Base-by-base conservation (phyloP, 2,113 vertebrate genomes). In the Sceloporus tristichus region DNA sequence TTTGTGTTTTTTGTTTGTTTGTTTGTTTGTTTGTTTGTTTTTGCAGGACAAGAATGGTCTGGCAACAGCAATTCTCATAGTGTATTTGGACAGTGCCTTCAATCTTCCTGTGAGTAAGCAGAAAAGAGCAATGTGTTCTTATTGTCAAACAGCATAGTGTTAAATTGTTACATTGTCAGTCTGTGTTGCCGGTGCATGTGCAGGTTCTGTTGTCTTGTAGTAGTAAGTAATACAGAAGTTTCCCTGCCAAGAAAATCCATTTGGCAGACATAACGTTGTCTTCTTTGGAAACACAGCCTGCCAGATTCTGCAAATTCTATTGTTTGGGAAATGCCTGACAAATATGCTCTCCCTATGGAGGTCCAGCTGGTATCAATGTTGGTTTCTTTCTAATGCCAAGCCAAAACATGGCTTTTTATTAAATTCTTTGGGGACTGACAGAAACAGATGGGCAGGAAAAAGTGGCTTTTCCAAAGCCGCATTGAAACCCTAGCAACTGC, bases 71-170 rank as follows among this genome's bases (percentile, higher is more conserved):
- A 97, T 99, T 97, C 96, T 99, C 0, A 89, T 98, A 6, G 97
- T 99, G 74, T 99, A 99, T 95, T 95, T 99, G 95, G 98, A 99
- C 89, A 97, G 93, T 0, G 98, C 98, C 74, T 98, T 98, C 85
- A 98, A 98, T 91, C 95, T 99, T 70, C 98, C 98, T 14, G 99
- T 99, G 89, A 98, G 98, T 98, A 91, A 54, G 85, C 79, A 27
- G n/a, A 42, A 66, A 80, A 53, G 27, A 73, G 18, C 16, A 68
- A 53, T 5, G 66, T 23, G 13, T 38, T 18, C n/a, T 68, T 53
- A 66, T 18, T 21, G 14, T 75, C n/a, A 1, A 66, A 9, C 14
- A 11, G 25, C 48, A 27, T 48, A 38, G 29, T 14, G 18, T 19
- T 7, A 48, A 42, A 25, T 34, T n/a, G 56, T 21, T 34, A 21